Conservation (phyloP, 1,140 invertebrate species). For the Calephelis nemesis region DNA sequence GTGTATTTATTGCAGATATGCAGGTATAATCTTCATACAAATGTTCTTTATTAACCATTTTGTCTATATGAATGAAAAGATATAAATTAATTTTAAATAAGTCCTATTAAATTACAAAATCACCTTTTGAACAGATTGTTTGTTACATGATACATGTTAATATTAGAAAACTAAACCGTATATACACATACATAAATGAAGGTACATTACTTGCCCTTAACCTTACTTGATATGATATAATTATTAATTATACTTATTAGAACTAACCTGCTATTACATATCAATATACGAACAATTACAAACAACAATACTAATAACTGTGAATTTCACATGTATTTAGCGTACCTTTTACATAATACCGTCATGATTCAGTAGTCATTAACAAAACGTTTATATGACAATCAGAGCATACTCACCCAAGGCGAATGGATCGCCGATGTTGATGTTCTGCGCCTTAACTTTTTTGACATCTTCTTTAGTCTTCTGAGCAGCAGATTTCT, state of each 20-base stretch:
- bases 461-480: constrained; percentile 89
- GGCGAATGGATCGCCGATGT: constrained; percentile 74
- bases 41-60: too few species aligned
- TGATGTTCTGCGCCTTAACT: constrained; percentile 80
- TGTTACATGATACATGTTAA: too few species aligned
- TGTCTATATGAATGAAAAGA: too few species aligned
- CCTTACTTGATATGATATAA: too few species aligned
- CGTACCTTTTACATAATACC: constrained; percentile 11
- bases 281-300: background rate
- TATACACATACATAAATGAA: too few species aligned
- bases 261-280: background rate
- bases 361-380: constrained; percentile 1
- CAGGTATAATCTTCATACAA: too few species aligned
- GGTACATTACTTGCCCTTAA: too few species aligned
- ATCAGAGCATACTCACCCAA: constrained; percentile 43
- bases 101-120: too few species aligned
- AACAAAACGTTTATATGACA: constrained; percentile 1
- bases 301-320: constrained; percentile 3
- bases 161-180: too few species aligned
- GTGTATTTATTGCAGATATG: too few species aligned
- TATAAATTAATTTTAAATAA: too few species aligned
- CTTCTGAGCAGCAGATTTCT: constrained; percentile 89
- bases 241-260: background rate
- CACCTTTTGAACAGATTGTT: too few species aligned
- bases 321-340: background rate